Evolutionary conservation across 2,797 vertebrate genomes (phyloP).

Genomic region (Gouania willdenowi): DNA sequence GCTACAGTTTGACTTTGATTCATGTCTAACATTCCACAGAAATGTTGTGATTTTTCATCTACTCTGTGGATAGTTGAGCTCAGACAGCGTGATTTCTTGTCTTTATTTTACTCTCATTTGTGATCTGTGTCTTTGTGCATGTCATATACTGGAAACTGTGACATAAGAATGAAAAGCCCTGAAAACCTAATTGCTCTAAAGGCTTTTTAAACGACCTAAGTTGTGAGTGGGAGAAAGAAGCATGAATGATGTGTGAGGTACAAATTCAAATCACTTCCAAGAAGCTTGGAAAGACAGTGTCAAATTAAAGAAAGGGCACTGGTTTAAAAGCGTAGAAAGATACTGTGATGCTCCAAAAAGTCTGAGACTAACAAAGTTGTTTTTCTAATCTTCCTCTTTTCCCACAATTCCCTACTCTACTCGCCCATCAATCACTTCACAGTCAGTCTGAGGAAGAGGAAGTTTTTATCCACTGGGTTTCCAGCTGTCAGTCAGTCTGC

Average conservation of each 20-base stretch:
- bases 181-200: too few species aligned
- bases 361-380: neutral
- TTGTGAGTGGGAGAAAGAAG: too few species aligned
- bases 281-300: neutral
- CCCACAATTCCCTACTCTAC: neutral
- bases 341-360: constrained; percentile 6
- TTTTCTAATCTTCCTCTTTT: constrained; percentile 4
- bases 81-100: too few species aligned
- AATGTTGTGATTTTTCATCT: too few species aligned
- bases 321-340: constrained; percentile 9
- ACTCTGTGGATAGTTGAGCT: too few species aligned
- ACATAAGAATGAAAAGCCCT: too few species aligned
- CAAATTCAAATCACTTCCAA: neutral
- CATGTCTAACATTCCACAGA: too few species aligned
- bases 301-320: neutral
- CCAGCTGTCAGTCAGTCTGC: constrained; percentile 14
- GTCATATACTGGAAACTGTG: too few species aligned
- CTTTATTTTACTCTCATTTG: too few species aligned
- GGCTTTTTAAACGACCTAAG: too few species aligned
- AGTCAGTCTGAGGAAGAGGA: constrained; percentile 15
- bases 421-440: constrained; percentile 22
- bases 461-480: constrained; percentile 6
- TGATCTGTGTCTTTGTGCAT: too few species aligned
- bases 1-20: too few species aligned
- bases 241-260: neutral